A percentile compares a stretch with the other conserved stretches of the same genome.
These are phyloP conservation scores for Eumacrocentrus americanus DNA, from an alignment of 2,888 invertebrate species.

Conservation along the genomic window DNA sequence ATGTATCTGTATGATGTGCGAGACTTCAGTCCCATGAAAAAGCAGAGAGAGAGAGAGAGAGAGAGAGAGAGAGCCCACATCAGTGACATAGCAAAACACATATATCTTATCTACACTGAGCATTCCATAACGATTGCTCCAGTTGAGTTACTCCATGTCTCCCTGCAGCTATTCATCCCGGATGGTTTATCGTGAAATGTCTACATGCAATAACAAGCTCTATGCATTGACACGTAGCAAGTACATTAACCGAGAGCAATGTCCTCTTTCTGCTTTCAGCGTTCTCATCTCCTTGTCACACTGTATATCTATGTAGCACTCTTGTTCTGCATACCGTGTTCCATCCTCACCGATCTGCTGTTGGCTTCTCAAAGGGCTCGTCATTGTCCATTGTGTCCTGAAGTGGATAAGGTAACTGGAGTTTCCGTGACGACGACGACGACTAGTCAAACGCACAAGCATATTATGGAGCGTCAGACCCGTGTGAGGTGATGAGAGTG, in stretches of 20 bases:
- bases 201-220: not conserved
- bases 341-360: not conserved
- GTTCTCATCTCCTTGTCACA: not conserved
- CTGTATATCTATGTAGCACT: not conserved
- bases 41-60: too few relatives aligned
- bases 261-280: not conserved
- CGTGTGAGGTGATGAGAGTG: not conserved
- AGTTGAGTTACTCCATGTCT: too few relatives aligned
- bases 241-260: not conserved
- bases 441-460: not conserved
- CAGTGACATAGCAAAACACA: too few relatives aligned
- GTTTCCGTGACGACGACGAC: not conserved
- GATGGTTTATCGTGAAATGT: not conserved
- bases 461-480: too few relatives aligned
- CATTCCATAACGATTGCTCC: too few relatives aligned
- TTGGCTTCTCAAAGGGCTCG: not conserved
- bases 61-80: too few relatives aligned
- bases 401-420: conserved; percentile 3
- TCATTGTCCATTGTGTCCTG: not conserved
- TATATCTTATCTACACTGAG: too few relatives aligned
- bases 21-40: too few relatives aligned
- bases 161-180: not conserved
- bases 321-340: not conserved
- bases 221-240: not conserved
- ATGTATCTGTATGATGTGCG: too few relatives aligned